Conservation (phyloP, 2,113 vertebrate genomes). For the Oreotrochilus melanogaster region DNA sequence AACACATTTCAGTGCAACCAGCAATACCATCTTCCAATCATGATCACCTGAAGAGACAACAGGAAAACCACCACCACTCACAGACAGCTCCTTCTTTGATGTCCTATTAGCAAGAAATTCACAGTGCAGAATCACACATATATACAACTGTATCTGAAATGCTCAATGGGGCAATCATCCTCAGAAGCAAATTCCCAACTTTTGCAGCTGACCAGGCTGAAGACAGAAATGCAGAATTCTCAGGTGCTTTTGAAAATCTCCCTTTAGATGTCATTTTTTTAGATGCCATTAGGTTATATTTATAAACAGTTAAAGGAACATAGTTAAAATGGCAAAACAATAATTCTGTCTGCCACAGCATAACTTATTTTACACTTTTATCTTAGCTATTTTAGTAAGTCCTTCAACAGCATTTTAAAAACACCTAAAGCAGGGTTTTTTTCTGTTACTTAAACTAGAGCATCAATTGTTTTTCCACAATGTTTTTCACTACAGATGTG, state of each 20-base stretch:
- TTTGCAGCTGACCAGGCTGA: background rate
- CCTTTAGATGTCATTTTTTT: background rate
- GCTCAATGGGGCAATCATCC: rapidly evolving
- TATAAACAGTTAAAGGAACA: background rate
- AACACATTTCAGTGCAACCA: background rate
- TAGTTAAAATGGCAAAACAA: background rate
- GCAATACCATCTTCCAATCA: background rate
- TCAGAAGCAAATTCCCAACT: background rate
- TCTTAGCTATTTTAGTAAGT: background rate
- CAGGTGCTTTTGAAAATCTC: background rate
- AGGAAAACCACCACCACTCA: background rate
- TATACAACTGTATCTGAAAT: background rate
- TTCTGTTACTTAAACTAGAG: background rate
- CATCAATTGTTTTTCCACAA: background rate
- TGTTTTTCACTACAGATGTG: background rate
- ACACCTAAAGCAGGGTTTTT: background rate
- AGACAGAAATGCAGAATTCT: background rate
- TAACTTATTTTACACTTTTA: background rate
- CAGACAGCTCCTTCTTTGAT: background rate
- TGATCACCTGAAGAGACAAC: background rate
- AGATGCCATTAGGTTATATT: background rate
- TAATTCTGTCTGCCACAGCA: background rate
- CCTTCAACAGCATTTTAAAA: background rate
- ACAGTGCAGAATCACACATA: background rate
- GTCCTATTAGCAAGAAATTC: background rate